Conservation (phyloP, 2,113 vertebrate species). For the Pteronura brasiliensis region DNA sequence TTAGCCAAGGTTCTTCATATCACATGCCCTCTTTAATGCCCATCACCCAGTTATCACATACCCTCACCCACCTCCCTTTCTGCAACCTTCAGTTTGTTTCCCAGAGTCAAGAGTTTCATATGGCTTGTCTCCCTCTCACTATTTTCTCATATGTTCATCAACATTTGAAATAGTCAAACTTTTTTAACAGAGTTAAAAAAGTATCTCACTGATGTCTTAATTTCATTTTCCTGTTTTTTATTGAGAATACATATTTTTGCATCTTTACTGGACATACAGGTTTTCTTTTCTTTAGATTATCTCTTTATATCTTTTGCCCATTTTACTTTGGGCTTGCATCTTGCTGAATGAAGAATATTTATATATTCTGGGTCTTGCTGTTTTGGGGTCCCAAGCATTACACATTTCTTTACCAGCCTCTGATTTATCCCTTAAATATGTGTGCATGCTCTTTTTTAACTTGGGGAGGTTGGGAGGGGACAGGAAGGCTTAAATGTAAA, state of each 20-base stretch:
- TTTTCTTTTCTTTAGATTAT: not conserved
- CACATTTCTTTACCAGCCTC: not conserved
- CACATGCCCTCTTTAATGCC: not conserved
- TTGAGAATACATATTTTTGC: not conserved
- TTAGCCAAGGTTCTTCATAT: not conserved
- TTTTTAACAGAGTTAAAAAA: not conserved
- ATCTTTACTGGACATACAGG: not conserved
- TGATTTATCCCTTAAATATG: not conserved
- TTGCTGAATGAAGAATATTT: not conserved
- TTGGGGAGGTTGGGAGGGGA: not conserved
- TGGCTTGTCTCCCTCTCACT: not conserved
- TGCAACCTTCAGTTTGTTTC: not conserved
- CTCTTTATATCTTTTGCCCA: not conserved
- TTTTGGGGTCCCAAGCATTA: not conserved
- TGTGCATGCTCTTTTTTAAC: not conserved
- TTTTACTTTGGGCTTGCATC: not conserved
- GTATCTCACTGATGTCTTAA: not conserved
- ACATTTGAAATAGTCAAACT: not conserved
- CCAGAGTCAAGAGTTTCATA: not conserved
- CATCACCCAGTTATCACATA: not conserved
- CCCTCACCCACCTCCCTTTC: not conserved
- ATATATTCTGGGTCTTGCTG: not conserved
- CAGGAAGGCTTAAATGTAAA: not conserved
- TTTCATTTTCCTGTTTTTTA: not conserved
- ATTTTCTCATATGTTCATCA: not conserved